Evolutionary conservation across 2,113 vertebrate genomes (phyloP), one percentile per base, ranked within the genome.

Genomic region (Petroica traversi): DNA sequence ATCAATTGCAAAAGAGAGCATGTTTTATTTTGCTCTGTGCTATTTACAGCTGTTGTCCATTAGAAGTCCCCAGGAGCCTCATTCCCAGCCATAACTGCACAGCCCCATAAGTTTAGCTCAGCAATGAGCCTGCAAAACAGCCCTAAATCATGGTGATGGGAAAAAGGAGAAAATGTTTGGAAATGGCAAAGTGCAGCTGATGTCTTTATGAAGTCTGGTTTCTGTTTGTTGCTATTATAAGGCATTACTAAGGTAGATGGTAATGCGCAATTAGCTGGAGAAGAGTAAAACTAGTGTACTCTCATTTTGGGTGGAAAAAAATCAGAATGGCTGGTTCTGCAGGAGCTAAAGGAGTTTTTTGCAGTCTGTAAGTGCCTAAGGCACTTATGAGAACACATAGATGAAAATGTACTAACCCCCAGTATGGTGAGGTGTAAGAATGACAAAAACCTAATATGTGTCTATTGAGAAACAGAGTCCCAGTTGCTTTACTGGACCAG

Each of bases 21-120:
- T 6, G 12, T 83, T 74, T 82, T 92, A 75, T 95, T 92, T 89
- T 95, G 62, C 51, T 95, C 41, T 86, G 45, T 93, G 59, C 93
- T 97, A 55, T 97, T 97, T 97, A 97, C 95, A 97, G 96, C 97
- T 97, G 94, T 94, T 97, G 95, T 97, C 94, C 93, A 87, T 98
- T 95, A 93, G 57, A 89, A 92, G 82, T 94, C 91, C 97, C 96
- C 97, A 87, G 71, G 97, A 96, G 96, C 83, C 88, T 89, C 79
- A 79, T 98, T 97, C 92, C 54, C 66, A 26, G 71, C 85, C 93
- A 55, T 88, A 95, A 76, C 69, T 82, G 45, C 91, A 58, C 34
- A 88, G 84, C 91, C 93, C 88, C 63, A 16, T 95, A 94, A 93
- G 93, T 97, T 97, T 95, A 97, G 63, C 89, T 96, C 95, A 77